phyloP scores from a whole-genome alignment of 64 coral and sea anemone species.

The Actinia equina region DNA sequence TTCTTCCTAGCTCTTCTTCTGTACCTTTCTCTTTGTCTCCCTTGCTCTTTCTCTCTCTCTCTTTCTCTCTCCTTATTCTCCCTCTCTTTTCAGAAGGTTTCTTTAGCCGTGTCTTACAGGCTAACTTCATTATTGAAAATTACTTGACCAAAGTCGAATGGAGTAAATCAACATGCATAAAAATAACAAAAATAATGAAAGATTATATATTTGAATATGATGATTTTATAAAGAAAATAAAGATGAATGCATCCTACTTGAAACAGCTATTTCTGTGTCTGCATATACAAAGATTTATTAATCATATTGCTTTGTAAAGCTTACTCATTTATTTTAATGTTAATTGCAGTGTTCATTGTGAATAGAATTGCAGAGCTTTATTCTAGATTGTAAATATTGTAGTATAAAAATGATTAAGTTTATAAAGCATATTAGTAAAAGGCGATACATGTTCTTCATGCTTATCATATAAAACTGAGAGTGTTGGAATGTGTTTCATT shows the following conservation, averaged over 20 bases:
- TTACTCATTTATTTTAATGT: background rate
- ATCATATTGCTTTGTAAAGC: too few species aligned
- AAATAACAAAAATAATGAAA: background rate
- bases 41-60: too few species aligned
- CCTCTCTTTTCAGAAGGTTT: too few species aligned
- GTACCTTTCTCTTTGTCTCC: too few species aligned
- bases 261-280: background rate
- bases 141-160: background rate
- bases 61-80: too few species aligned
- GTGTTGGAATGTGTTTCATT: background rate
- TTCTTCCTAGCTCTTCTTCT: too few species aligned
- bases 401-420: background rate
- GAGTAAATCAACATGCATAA: background rate
- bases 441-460: background rate
- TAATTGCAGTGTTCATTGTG: background rate
- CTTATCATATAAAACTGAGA: background rate
- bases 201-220: background rate
- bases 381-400: background rate
- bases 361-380: background rate
- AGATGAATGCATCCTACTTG: background rate
- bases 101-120: too few species aligned
- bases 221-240: background rate
- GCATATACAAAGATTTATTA: background rate
- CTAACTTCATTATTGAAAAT: background rate
- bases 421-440: background rate